Percentiles rank a stretch among this genome's conserved stretches.
These are phyloP conservation scores for Myrmecobius fasciatus DNA, from an alignment of 2,113 vertebrate species.

Conservation along the genomic window DNA sequence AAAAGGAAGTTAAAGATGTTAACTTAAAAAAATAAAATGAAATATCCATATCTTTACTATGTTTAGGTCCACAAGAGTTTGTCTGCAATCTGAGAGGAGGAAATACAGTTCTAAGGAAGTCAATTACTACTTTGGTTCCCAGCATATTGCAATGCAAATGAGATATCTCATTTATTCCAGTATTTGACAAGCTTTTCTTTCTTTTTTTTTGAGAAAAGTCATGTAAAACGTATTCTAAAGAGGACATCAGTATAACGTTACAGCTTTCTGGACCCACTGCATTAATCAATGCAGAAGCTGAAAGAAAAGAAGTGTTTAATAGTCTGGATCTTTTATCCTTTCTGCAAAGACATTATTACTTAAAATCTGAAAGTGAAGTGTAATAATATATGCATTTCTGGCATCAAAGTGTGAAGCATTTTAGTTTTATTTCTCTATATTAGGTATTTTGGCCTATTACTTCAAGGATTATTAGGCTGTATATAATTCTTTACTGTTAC, in stretches of 20 bases:
- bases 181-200: constrained; percentile 44
- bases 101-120: constrained; percentile 32
- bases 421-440: constrained; percentile 28
- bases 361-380: constrained; percentile 33
- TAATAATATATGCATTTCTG: constrained; percentile 20
- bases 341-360: constrained; percentile 54
- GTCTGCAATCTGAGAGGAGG: constrained; percentile 8
- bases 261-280: constrained; percentile 28
- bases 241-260: constrained; percentile 57
- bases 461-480: not conserved
- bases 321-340: constrained; percentile 51
- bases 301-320: constrained; percentile 51
- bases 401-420: not conserved
- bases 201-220: constrained; percentile 44
- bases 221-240: constrained; percentile 49
- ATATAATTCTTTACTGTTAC: not conserved
- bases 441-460: not conserved
- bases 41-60: not conserved
- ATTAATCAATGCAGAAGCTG: constrained; percentile 33
- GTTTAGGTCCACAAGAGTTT: not conserved
- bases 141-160: constrained; percentile 60
- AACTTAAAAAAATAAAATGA: not conserved
- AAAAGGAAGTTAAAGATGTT: not conserved
- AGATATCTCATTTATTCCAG: constrained; percentile 40
- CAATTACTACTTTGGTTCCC: not conserved